Base-by-base conservation (phyloP, 2,888 invertebrate genomes). In the Drosophila koepferae region DNA sequence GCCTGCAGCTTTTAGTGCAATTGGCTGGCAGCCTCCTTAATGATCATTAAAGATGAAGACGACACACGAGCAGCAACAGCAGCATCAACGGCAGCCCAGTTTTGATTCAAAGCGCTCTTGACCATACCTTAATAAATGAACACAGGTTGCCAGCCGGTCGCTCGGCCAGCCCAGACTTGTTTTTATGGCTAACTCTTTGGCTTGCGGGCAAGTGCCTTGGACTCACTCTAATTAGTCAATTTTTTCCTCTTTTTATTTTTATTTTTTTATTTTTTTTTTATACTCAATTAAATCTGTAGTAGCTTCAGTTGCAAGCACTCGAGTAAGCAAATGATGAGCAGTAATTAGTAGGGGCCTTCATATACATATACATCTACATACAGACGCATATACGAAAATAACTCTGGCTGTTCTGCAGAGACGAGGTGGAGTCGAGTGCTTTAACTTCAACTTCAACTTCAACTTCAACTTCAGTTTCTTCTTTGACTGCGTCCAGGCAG, bases 281-380 rank as follows among this genome's bases (percentile, higher is more conserved):
- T 85, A 89, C 85, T 89, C 85, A 87, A 87, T 87, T 87, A 90
- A 87, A 87, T 89, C 81, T 83, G 89, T 78, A 71, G 71, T 62
- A 58, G 68, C 74, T 67, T 67, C 61, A 72, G 72, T 74, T 70
- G 79, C 81, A 74, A 77, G 72, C 89, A 80, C 88, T 87, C 73
- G 89, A 77, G 89, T 90, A 87, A 90, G 86, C 86, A 87, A 87
- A 87, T 87, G 86, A 87, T 90, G 90, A 89, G 90, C 89, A 86
- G 90, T 87, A 87, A 87, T 87, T 87, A 87, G 90, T 90, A 51
- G 81, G 73, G 55, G 70, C 65, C 72, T 56, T 66, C 51, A 67
- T 63, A 63, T 58, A 66, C 60, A 55, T 51, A 55, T 51, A 56
- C 59, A 55, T 58, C 58, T 56, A 68, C 41, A 46, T 36, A 51